Conservation (phyloP, 2,113 vertebrate species). For the Brachypteracias leptosomus region DNA sequence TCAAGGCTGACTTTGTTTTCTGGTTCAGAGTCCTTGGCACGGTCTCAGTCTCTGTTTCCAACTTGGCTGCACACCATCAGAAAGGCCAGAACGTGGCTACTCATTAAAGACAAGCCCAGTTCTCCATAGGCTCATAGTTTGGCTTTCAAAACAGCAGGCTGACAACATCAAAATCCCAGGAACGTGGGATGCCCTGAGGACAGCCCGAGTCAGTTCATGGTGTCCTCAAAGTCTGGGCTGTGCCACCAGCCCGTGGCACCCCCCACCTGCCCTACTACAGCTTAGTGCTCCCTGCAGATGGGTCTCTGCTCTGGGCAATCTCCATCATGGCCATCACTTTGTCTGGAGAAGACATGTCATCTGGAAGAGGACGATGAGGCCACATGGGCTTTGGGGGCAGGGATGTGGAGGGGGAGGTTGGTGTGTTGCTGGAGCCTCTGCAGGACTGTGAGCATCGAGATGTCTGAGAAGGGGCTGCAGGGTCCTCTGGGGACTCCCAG, state of each 20-base stretch:
- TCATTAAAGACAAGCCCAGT: not conserved
- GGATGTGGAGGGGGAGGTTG: not conserved
- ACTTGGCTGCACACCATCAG: not conserved
- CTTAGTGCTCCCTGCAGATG: not conserved
- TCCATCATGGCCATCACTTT: not conserved
- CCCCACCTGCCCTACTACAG: not conserved
- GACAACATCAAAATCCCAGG: not conserved
- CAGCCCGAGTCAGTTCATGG: not conserved
- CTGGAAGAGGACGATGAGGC: not conserved
- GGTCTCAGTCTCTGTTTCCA: not conserved
- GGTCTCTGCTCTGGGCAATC: not conserved
- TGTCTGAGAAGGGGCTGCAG: not conserved
- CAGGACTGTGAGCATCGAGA: not conserved
- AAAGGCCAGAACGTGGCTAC: not conserved
- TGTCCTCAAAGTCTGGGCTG: fast-evolving
- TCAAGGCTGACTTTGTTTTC: not conserved
- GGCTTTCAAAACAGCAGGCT: not conserved
- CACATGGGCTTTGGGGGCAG: not conserved
- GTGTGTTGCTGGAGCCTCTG: not conserved
- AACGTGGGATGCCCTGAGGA: not conserved
- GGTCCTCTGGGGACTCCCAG: not conserved
- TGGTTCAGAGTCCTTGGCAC: not conserved
- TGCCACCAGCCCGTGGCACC: not conserved
- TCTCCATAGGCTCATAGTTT: not conserved
- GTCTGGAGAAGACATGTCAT: not conserved